Evolutionary conservation across 2,113 vertebrate species (phyloP), one percentile per base, ranked within the genome.

Genomic region (Halichoeres trimaculatus): DNA sequence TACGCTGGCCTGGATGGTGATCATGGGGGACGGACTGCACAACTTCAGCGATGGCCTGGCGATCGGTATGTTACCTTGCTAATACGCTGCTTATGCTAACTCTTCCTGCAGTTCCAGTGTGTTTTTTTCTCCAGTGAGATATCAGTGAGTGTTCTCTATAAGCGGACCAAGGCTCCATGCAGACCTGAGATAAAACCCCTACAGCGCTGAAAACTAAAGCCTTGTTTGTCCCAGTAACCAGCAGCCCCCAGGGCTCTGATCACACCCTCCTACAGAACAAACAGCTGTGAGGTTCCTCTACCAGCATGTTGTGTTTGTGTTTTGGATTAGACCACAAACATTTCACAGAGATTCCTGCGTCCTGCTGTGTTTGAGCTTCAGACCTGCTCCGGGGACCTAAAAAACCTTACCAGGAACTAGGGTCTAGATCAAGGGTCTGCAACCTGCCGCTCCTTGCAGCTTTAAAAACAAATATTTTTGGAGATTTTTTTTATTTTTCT

Each of bases 21-120:
- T 99, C 76, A 98, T 99, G 98, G 97, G 98, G 1, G 98, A 99
- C 4, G 98, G 98, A 0, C 90, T 99, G 4, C 98, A 98, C 90
- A 99, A 99, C 87, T 99, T 99, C 68, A 98, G 97, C 2, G 97
- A 99, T 50, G 98, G 98, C 52, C 91, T 99, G 2, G 98, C 98
- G 0, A 99, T 99, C 38, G 98, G 92, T 93, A 74, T 14, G 60
- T 8, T 36, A 47, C 7, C 17, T 16, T 3, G n/a, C n/a, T n/a
- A n/a, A n/a, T n/a, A n/a, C n/a, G n/a, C n/a, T n/a, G n/a, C n/a
- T n/a, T n/a, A n/a, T n/a, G n/a, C n/a, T n/a, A n/a, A n/a, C n/a
- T n/a, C n/a, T n/a, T n/a, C n/a, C n/a, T 30, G 30, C 30, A 30
- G 3, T 6, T 30, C 6, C 30, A 30, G 30, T 30, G 30, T 30